Evolutionary conservation across 2,113 vertebrate species (phyloP), one percentile per base, ranked within the genome.

Genomic region (Hystrix brachyura): DNA sequence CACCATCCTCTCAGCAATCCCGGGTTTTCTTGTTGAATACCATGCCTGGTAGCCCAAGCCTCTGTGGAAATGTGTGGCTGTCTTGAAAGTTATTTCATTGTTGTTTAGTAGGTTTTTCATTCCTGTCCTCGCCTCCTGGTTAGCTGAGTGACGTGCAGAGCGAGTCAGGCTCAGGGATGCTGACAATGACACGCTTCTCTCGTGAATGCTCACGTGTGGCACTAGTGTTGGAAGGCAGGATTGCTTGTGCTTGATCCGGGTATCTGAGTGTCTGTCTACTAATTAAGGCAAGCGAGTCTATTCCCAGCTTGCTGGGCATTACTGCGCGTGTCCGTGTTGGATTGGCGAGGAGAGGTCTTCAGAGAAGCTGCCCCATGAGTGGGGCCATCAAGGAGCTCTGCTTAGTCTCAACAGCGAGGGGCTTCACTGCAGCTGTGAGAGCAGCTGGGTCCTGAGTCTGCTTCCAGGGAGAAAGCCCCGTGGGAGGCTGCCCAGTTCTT

Each of bases 91-190:
- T 19, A 43, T 60, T 95, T 60, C 32, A 27, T 55, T 72, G 55
- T 46, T 92, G 94, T 96, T 84, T 72, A 86, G 60, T 60, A 60
- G 48, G 74, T 69, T 97, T 96, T 97, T 59, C 88, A 81, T 95
- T 72, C 21, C 13, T 21, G n/a, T 71, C 11, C n/a, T 46, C 71
- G 43, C 38, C 19, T 95, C 25, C 79, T 59, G 57, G 27, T 83
- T 95, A 97, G 72, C 80, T 97, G 34, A 84, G 34, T 95, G 93
- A 98, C 80, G 69, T 0, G 0, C 87, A 43, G 34, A 95, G n/a
- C 53, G 97, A 97, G 90, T 57, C 96, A 97, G 89, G 84, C 90
- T 87, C 91, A 74, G 86, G 95, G 95, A 82, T n/a, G 72, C 90
- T 96, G 84, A 91, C 32, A 87, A 0, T 3, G 7, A 53, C 43